A percentile compares a stretch with the other conserved stretches of the same genome.
Conservation (phyloP, 2,797 vertebrate species). For the Arrhamphus sclerolepis region DNA sequence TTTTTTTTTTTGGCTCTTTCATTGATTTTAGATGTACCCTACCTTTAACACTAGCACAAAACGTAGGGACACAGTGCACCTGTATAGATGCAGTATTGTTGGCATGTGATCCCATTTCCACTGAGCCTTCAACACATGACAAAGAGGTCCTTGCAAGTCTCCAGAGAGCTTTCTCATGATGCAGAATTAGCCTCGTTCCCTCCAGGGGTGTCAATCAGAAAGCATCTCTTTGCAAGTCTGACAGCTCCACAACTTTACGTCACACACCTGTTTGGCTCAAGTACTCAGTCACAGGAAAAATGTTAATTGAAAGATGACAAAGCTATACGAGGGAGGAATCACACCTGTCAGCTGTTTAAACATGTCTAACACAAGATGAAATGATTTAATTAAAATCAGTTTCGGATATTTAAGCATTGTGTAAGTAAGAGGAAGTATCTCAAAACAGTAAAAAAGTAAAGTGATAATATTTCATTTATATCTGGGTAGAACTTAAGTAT, state of each 20-base stretch:
- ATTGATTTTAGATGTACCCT: too few species aligned
- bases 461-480: constrained; percentile 29
- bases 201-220: constrained; percentile 60
- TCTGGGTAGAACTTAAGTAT: constrained; percentile 46
- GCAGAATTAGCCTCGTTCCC: constrained; percentile 47
- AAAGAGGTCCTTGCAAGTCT: constrained; percentile 50
- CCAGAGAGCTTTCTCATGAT: constrained; percentile 55
- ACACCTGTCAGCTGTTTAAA: constrained; percentile 13
- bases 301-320: constrained; percentile 37
- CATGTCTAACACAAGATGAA: constrained; percentile 6
- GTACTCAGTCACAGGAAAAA: constrained; percentile 36
- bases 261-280: constrained; percentile 67
- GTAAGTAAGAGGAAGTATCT: neutral
- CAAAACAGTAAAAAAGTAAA: constrained; percentile 7
- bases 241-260: constrained; percentile 49
- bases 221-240: constrained; percentile 49
- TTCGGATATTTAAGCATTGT: constrained; percentile 11
- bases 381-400: constrained; percentile 14
- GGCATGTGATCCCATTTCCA: constrained; percentile 5
- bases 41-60: too few species aligned
- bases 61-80: too few species aligned
- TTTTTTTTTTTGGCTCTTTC: neutral
- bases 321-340: constrained; percentile 19
- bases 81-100: too few species aligned
- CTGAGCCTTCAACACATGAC: constrained; percentile 45